Evolutionary conservation across 92 coral and sea anemone species (phyloP).

Genomic region (Muricea muricata): DNA sequence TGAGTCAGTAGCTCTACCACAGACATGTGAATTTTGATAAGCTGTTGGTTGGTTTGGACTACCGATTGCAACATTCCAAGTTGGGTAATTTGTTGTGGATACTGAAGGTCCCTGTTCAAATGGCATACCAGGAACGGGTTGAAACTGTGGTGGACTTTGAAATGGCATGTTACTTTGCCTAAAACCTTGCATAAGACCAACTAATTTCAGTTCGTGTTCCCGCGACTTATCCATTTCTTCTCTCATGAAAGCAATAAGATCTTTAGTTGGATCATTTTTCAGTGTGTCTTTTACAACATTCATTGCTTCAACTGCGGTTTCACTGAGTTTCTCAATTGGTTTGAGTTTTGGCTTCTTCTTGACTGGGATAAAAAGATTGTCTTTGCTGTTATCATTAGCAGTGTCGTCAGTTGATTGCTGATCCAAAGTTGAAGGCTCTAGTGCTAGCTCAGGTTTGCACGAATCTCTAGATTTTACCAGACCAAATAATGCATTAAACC

Average conservation of each 20-base stretch:
- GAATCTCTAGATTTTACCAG: slow-evolving; percentile 51
- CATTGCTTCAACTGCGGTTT: not conserved
- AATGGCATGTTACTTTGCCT: not conserved
- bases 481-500: slow-evolving; percentile 44
- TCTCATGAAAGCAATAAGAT: not conserved
- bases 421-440: slow-evolving; percentile 19
- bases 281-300: not conserved
- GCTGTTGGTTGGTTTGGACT: not conserved
- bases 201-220: slow-evolving; percentile 17
- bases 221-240: slow-evolving; percentile 25
- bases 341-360: not conserved
- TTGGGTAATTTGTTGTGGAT: slow-evolving; percentile 1
- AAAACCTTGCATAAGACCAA: slow-evolving; percentile 12
- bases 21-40: not conserved
- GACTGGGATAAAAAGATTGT: not conserved
- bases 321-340: not conserved
- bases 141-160: not conserved
- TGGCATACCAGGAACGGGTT: not conserved
- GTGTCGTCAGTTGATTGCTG: not conserved
- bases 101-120: not conserved
- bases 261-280: slow-evolving; percentile 9
- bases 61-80: slow-evolving; percentile 12
- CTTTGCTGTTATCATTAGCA: not conserved
- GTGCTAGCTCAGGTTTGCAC: slow-evolving; percentile 38
- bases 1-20: not conserved